These are phyloP conservation scores for Drosophila repleta DNA, from an alignment of 1,140 invertebrate genomes.

Conservation along the genomic window DNA sequence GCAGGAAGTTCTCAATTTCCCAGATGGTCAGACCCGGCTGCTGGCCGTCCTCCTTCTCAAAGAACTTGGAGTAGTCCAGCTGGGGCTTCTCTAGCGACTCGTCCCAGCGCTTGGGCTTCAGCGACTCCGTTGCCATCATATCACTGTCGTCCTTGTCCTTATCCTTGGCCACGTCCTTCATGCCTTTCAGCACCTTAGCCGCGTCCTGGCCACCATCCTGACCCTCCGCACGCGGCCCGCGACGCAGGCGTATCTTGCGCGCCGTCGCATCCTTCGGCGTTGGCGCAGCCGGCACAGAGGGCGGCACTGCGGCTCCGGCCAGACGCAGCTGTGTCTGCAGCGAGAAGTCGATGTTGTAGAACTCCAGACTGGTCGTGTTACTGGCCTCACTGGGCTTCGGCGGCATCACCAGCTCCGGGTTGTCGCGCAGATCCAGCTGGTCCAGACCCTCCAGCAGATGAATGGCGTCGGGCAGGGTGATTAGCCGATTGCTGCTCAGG, in stretches of 20 bases:
- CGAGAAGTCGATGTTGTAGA: slow-evolving; percentile 99
- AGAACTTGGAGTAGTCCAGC: slow-evolving; percentile 99
- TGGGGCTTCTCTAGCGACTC: slow-evolving; percentile 97
- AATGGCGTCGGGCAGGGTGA: slow-evolving; percentile 98
- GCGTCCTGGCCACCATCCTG: slow-evolving; percentile 88
- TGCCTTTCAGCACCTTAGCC: slow-evolving; percentile 97
- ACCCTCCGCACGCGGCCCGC: slow-evolving; percentile 91
- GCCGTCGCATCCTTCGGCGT: slow-evolving; percentile 93
- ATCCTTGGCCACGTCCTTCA: slow-evolving; percentile 98
- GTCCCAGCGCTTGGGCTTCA: slow-evolving; percentile 94
- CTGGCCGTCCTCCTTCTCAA: slow-evolving; percentile 98
- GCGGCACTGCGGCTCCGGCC: slow-evolving; percentile 94
- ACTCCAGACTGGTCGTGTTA: slow-evolving; percentile 93
- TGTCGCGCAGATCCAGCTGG: slow-evolving; percentile 95
- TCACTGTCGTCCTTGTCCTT: slow-evolving; percentile 63
- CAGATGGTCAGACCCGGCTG: slow-evolving; percentile 94
- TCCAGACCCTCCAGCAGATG: slow-evolving; percentile 96
- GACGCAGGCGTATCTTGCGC: slow-evolving; percentile 93
- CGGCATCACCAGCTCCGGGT: slow-evolving; percentile 98
- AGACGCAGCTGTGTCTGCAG: slow-evolving; percentile 96
- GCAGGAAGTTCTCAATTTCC: slow-evolving; percentile 99
- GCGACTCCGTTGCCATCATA: slow-evolving; percentile 63
- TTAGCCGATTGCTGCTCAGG: slow-evolving; percentile 95
- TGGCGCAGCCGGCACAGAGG: slow-evolving; percentile 87
- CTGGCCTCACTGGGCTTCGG: slow-evolving; percentile 95